Conservation (phyloP, 2,113 vertebrate species). For the Mustelus asterias region DNA sequence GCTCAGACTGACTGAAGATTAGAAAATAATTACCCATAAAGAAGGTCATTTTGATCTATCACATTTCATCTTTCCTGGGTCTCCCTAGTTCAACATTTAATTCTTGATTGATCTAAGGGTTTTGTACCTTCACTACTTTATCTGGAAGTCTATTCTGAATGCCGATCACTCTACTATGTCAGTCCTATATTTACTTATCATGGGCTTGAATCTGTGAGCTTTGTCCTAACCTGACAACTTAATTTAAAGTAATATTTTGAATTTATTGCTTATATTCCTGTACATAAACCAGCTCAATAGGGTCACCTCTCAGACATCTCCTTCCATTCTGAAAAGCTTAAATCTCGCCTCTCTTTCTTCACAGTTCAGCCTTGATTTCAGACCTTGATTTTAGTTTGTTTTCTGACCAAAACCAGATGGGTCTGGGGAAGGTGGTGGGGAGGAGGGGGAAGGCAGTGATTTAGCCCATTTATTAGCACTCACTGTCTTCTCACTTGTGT, state of each 20-base stretch:
- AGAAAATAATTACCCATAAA: neutral
- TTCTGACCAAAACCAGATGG: neutral
- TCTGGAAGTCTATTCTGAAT: neutral
- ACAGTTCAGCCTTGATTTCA: neutral
- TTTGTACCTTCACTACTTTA: neutral
- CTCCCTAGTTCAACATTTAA: neutral
- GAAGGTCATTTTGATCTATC: neutral
- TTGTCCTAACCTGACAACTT: neutral
- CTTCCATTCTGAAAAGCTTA: neutral
- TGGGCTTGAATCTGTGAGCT: neutral
- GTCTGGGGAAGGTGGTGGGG: neutral
- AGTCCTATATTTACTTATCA: neutral
- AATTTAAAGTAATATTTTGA: neutral
- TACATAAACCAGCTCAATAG: neutral
- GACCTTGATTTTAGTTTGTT: neutral
- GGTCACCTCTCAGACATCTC: neutral
- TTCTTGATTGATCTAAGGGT: neutral
- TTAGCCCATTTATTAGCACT: neutral
- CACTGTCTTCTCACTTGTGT: neutral
- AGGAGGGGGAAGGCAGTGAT: neutral
- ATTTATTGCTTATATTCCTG: neutral
- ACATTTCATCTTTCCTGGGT: neutral
- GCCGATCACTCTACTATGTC: neutral
- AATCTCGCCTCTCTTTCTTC: neutral
- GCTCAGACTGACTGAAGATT: neutral